Evolutionary conservation across 1,140 invertebrate species (phyloP).

Genomic region (Panagrolaimus sp.): DNA sequence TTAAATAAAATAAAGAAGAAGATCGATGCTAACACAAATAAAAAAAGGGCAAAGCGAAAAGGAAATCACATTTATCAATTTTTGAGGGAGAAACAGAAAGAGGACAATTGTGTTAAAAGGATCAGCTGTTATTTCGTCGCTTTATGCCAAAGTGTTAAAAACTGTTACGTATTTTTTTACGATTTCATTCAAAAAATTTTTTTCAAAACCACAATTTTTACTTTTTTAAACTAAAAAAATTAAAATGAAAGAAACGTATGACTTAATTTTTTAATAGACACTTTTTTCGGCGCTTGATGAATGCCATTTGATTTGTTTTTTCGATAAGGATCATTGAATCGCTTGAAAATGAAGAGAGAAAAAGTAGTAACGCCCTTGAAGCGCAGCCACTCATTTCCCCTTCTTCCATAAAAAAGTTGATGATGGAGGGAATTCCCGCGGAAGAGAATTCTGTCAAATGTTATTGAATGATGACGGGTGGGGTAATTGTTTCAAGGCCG

Average conservation of each 20-base stretch:
- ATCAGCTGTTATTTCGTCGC: no score
- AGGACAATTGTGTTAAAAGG: not conserved
- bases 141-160: no score
- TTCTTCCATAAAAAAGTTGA: not conserved
- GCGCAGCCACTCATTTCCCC: no score
- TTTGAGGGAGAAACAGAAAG: not conserved
- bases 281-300: not conserved
- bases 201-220: constrained; percentile 1
- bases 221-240: constrained; percentile 7
- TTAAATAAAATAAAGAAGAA: not conserved
- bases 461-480: not conserved
- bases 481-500: constrained; percentile 13
- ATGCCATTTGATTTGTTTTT: not conserved
- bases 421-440: constrained; percentile 8
- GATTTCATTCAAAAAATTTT: no score
- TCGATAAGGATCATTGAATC: no score
- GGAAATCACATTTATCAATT: constrained; percentile 9
- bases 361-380: no score
- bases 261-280: not conserved
- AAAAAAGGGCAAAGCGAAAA: not conserved
- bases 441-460: constrained; percentile 6
- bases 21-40: constrained; percentile 3
- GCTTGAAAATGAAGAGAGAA: no score
- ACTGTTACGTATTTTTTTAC: no score
- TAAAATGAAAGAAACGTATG: not conserved